Evolutionary conservation across 2,797 vertebrate genomes (phyloP).

Genomic region (Tolypeutes matacus): DNA sequence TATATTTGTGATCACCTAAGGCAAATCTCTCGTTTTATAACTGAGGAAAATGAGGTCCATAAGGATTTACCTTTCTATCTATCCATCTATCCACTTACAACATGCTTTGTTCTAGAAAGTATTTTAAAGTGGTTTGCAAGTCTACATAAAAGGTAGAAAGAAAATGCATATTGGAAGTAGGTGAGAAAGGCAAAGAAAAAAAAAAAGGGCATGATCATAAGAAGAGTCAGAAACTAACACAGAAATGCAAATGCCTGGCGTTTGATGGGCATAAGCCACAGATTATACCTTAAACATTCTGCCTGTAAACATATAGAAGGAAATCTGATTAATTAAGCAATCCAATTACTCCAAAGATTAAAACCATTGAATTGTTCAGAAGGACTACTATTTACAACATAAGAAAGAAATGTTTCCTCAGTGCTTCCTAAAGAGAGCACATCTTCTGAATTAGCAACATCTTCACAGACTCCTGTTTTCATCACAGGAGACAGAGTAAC

Average conservation of each 20-base stretch:
- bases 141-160: slow-evolving; percentile 31
- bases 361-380: neutral
- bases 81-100: neutral
- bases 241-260: neutral
- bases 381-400: neutral
- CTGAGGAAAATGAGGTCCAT: neutral
- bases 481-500: neutral
- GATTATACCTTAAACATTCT: neutral
- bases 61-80: slow-evolving; percentile 59
- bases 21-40: slow-evolving; percentile 55
- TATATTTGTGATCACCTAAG: slow-evolving; percentile 7
- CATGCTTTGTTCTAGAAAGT: slow-evolving; percentile 42
- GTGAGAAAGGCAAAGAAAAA: neutral
- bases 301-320: neutral
- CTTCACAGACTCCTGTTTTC: neutral
- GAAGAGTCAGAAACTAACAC: slow-evolving; percentile 7
- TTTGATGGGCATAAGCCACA: neutral
- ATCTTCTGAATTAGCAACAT: neutral
- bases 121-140: slow-evolving; percentile 49
- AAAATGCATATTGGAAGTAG: slow-evolving; percentile 39
- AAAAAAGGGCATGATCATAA: neutral
- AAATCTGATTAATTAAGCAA: neutral
- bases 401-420: neutral
- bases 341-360: neutral
- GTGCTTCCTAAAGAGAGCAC: neutral